Percentiles rank a stretch among this genome's conserved stretches.
Evolutionary conservation across 2,113 vertebrate species (phyloP).

Genomic region (Equus quagga): DNA sequence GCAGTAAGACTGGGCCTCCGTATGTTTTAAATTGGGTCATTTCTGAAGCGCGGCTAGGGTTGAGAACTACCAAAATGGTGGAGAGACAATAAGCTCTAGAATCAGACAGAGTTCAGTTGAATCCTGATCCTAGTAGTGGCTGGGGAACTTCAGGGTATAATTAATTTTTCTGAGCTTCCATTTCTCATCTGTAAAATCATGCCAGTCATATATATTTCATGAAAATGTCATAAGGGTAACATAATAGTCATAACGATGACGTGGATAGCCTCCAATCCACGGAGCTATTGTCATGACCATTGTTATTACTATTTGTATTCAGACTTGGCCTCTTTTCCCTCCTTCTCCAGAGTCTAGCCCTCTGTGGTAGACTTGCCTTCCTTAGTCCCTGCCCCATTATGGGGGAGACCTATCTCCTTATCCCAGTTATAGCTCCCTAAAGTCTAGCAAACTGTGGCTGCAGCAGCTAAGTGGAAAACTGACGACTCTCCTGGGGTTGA

Average conservation of each 20-base stretch:
- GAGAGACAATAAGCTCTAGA: neutral
- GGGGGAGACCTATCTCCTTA: neutral
- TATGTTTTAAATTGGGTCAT: neutral
- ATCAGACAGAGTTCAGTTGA: neutral
- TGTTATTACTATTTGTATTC: neutral
- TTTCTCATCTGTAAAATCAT: slow-evolving; percentile 31
- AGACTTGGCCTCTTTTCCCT: neutral
- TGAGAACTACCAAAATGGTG: neutral
- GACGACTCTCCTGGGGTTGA: neutral
- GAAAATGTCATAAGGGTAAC: neutral
- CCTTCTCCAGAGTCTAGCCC: neutral
- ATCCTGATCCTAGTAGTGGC: neutral
- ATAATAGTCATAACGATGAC: neutral
- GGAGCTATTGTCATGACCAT: neutral
- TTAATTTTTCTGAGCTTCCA: neutral
- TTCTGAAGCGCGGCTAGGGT: neutral
- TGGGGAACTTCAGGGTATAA: neutral
- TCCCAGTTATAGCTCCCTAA: neutral
- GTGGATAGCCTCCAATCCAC: neutral
- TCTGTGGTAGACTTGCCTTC: neutral
- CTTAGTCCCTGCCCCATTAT: neutral
- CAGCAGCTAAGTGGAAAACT: neutral
- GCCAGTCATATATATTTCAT: neutral
- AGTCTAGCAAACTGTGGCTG: neutral
- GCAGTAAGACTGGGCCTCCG: neutral